Base-by-base conservation (phyloP, 1,140 invertebrate genomes). In the Pachyrhynchus sulphureomaculatus region DNA sequence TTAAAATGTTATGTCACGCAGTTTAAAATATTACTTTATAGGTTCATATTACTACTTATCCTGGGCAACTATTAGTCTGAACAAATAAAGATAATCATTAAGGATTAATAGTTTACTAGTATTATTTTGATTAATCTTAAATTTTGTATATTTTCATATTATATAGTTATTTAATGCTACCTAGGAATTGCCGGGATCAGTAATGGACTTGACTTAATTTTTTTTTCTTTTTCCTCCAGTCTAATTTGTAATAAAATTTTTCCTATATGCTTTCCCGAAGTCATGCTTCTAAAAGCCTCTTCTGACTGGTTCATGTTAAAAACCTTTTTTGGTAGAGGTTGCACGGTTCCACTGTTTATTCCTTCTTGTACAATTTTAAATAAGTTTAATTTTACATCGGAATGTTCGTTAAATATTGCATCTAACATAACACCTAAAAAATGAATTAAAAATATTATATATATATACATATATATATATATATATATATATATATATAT, bases 211-310 rank as follows among this genome's bases (percentile, higher is more conserved):
- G 41, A 23, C 13, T 29, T 18, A 10, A 53, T 32, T 21, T 5
- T 33, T 4, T 20, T 6, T 13, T 63, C 48, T 1, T 18, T 23
- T 18, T 63, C 61, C 13, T 65, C 49, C 17, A 62, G 76, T 24
- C 81, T 75, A 39, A 92, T 83, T 75, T 90, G 84, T 9, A 93
- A 76, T 4, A 93, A 37, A 10, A 88, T 84, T 82, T 95, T 95
- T 58, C 92, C 92, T 47, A 92, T 90, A 74, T 95, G 92, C 78
- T 92, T 92, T 12, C 92, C 92, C 58, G 86, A 83, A 4, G 89
- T 87, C 86, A 95, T 91, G 70, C 86, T 85, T 48, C 86, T 48
- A 75, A 88, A 89, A 1, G 87, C 86, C 62, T 84, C 74, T 69
- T 88, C 86, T 2, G 87, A 74, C 70, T 88, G 80, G 48, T 86